phyloP scores from a whole-genome alignment of 2,113 vertebrate species.

The Chunga burmeisteri region DNA sequence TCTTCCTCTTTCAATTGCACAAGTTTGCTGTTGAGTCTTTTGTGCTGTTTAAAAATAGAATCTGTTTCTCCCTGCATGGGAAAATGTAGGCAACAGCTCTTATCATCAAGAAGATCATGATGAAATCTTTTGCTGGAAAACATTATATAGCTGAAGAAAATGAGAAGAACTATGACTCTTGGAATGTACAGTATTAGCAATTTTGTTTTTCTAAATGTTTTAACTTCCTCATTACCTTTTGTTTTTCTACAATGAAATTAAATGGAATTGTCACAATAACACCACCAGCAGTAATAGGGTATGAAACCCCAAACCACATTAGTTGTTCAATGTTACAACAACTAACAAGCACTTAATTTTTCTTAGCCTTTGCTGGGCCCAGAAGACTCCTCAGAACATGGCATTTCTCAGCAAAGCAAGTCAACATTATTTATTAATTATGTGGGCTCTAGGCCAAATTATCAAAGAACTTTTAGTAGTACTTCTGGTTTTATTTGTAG shows the following conservation, averaged over 20 bases:
- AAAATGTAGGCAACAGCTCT: not conserved
- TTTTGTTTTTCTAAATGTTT: not conserved
- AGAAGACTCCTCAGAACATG: not conserved
- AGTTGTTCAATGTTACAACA: not conserved
- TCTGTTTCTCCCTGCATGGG: not conserved
- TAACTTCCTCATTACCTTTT: not conserved
- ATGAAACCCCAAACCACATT: not conserved
- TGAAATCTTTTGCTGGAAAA: not conserved
- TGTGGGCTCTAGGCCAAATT: not conserved
- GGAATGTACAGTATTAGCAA: not conserved
- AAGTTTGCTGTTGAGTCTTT: not conserved
- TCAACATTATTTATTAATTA: not conserved
- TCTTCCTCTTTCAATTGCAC: not conserved
- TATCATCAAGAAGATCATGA: not conserved
- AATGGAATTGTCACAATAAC: not conserved
- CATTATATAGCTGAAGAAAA: not conserved
- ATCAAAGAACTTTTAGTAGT: not conserved
- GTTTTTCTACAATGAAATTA: not conserved
- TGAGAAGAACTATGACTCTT: not conserved
- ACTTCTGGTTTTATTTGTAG: not conserved
- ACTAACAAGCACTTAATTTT: not conserved
- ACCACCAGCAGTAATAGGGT: not conserved
- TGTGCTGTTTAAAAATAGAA: not conserved
- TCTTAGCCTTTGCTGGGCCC: not conserved
- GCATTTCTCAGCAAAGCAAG: not conserved